These are phyloP conservation scores for Aplysina aerophoba DNA, from an alignment of 37 sponge, comb jelly and placozoan species.

Conservation along the genomic window DNA sequence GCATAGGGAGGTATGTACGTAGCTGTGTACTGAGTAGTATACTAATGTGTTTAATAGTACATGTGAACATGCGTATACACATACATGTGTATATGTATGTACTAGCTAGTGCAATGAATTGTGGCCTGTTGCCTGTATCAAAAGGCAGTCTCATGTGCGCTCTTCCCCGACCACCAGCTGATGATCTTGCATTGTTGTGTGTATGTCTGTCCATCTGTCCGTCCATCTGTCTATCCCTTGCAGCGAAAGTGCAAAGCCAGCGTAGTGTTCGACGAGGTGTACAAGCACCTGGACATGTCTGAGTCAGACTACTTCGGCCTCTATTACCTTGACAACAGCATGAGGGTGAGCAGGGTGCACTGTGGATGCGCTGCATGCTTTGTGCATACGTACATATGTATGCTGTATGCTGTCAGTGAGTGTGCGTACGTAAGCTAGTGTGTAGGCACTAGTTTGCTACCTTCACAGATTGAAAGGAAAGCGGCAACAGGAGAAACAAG, in stretches of 20 bases:
- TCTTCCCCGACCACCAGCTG: no score
- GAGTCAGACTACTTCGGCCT: conserved; percentile 37
- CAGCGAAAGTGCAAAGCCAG: conserved; percentile 35
- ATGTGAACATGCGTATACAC: conserved; percentile 8
- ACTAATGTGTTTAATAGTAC: background rate
- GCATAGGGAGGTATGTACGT: conserved; percentile 25
- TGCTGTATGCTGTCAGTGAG: conserved; percentile 15
- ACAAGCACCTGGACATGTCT: conserved; percentile 20
- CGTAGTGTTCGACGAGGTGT: conserved; percentile 32
- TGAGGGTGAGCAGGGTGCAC: conserved; percentile 4
- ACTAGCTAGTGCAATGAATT: background rate
- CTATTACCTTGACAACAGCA: conserved; percentile 23
- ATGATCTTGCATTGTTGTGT: background rate
- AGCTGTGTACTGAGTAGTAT: background rate
- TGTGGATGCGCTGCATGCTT: no score
- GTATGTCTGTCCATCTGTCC: background rate
- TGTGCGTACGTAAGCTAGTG: conserved; percentile 51
- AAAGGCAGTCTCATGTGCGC: no score
- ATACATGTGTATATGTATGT: conserved; percentile 8
- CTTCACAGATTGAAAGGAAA: no score
- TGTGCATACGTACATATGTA: background rate
- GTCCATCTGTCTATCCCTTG: background rate
- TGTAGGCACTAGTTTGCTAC: conserved; percentile 29
- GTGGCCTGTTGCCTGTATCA: background rate
- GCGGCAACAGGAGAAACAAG: no score